Evolutionary conservation across 2,888 invertebrate genomes (phyloP).

Genomic region (Chirona hameri): DNA sequence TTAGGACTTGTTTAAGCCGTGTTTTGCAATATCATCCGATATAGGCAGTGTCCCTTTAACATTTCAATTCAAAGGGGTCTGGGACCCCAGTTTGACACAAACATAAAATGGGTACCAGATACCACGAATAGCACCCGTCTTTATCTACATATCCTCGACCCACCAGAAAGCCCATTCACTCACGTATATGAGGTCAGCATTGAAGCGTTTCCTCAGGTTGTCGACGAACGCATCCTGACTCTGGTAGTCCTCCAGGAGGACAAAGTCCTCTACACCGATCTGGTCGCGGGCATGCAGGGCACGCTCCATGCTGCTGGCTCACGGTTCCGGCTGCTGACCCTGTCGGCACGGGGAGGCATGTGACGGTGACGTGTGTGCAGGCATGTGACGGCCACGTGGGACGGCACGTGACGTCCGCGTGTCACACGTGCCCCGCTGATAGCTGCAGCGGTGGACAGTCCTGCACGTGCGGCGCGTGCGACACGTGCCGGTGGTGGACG

Average conservation of each 20-base stretch:
- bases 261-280: slow-evolving; percentile 88
- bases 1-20: too few species aligned
- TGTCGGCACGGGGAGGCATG: not conserved
- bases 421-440: not conserved
- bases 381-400: not conserved
- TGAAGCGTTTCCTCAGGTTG: slow-evolving; percentile 79
- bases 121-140: too few species aligned
- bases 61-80: too few species aligned
- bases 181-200: slow-evolving; percentile 85
- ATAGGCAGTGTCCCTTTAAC: too few species aligned
- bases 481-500: not conserved
- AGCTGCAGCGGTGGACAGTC: not conserved
- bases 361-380: not conserved
- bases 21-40: too few species aligned
- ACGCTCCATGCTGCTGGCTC: slow-evolving; percentile 61
- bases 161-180: slow-evolving; percentile 50
- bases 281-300: slow-evolving; percentile 76
- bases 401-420: not conserved
- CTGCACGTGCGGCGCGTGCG: not conserved
- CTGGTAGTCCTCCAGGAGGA: slow-evolving; percentile 78
- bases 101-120: too few species aligned
- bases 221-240: slow-evolving; percentile 79
- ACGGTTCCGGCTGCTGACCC: not conserved
- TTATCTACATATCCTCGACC: too few species aligned
- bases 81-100: too few species aligned